Percentiles rank a stretch among this genome's conserved stretches.
phyloP scores from a whole-genome alignment of 2,113 vertebrate genomes.

The Speoplatyrhinus poulsoni region DNA sequence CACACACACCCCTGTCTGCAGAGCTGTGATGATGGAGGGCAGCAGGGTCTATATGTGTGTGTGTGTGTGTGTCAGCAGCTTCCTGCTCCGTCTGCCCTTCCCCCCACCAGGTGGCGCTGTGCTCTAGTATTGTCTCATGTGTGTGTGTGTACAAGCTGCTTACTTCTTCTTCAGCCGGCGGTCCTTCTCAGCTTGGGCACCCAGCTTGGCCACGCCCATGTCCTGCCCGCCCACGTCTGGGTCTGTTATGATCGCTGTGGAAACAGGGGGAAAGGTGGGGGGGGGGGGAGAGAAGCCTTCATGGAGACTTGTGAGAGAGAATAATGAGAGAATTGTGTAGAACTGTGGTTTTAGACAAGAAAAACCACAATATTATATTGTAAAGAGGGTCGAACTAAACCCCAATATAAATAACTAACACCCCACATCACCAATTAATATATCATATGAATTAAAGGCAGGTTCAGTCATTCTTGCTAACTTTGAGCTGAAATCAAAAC shows the following conservation, averaged over 20 bases:
- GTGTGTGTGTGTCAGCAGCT: not conserved
- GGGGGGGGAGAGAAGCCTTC: not conserved
- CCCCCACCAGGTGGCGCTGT: not conserved
- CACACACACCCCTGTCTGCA: constrained; percentile 26
- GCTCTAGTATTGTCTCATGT: not conserved
- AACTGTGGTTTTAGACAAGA: too few species aligned
- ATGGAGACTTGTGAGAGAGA: not conserved
- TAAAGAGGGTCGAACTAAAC: too few species aligned
- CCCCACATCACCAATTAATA: too few species aligned
- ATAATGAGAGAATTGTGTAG: too few species aligned
- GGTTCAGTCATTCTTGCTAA: too few species aligned
- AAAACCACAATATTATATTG: too few species aligned
- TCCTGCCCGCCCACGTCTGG: constrained; percentile 89
- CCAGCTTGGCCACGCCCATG: constrained; percentile 90
- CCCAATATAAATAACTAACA: too few species aligned
- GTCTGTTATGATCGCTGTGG: constrained; percentile 87
- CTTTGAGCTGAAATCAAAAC: too few species aligned
- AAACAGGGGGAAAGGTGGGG: too few species aligned
- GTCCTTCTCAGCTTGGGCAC: constrained; percentile 97
- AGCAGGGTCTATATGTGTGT: not conserved
- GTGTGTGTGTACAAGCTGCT: constrained; percentile 53
- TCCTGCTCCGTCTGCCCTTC: too few species aligned
- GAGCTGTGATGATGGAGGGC: not conserved
- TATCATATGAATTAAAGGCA: too few species aligned
- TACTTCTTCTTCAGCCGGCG: constrained; percentile 98